Percentiles rank a stretch among this genome's conserved stretches.
These are phyloP conservation scores for Xiphophorus hellerii DNA, from an alignment of 2,113 vertebrate species.

Conservation along the genomic window DNA sequence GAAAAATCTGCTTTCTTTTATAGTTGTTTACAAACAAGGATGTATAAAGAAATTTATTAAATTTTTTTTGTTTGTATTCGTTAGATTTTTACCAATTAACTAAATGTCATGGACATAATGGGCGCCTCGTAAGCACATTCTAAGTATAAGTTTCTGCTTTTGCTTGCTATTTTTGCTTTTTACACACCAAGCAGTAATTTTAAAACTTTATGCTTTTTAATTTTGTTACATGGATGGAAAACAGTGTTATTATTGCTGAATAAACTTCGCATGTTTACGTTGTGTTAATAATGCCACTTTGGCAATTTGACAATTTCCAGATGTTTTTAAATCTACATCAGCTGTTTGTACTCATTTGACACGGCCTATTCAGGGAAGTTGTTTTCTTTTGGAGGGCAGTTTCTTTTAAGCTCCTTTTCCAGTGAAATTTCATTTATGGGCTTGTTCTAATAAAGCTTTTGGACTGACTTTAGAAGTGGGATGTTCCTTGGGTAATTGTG, in stretches of 20 bases:
- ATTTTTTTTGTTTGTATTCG: neutral
- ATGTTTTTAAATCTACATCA: neutral
- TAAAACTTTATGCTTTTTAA: neutral
- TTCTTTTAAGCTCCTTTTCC: too few species aligned
- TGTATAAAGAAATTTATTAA: conserved; percentile 17
- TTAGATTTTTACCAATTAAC: conserved; percentile 22
- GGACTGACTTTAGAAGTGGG: neutral
- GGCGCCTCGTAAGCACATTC: neutral
- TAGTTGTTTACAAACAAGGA: conserved; percentile 40
- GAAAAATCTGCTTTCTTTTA: conserved; percentile 10
- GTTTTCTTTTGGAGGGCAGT: too few species aligned
- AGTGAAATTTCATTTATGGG: neutral
- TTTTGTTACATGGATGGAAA: neutral
- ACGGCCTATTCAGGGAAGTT: too few species aligned
- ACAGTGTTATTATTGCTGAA: neutral
- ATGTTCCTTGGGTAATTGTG: neutral
- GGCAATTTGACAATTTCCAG: neutral
- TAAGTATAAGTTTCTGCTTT: neutral
- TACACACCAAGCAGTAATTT: neutral
- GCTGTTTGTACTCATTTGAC: neutral
- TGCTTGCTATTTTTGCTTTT: neutral
- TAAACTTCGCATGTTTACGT: neutral
- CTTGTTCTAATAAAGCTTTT: neutral
- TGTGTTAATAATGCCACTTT: neutral
- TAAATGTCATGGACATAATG: conserved; percentile 18